phyloP scores from a whole-genome alignment of 1,140 invertebrate genomes.

The Eupristina koningsbergeri region DNA sequence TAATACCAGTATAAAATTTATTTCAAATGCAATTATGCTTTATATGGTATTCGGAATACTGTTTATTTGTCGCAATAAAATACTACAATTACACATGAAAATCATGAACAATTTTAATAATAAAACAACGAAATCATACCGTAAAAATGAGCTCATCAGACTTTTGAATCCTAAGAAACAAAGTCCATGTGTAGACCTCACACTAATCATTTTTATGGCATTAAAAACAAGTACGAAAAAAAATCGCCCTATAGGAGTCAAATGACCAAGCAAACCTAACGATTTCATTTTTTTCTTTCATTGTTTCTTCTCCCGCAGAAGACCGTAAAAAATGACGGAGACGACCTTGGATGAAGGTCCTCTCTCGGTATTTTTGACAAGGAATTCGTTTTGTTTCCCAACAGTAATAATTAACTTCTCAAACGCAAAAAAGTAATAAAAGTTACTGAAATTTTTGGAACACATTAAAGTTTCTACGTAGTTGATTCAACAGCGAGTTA shows the following conservation, averaged over 20 bases:
- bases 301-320: constrained; percentile 23
- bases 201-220: constrained; percentile 43
- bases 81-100: not conserved
- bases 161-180: constrained; percentile 28
- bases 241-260: constrained; percentile 22
- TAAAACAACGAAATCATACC: constrained; percentile 18
- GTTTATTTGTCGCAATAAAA: too few species aligned
- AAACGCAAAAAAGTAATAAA: constrained; percentile 38
- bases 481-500: not conserved
- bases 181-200: not conserved
- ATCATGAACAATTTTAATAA: constrained; percentile 14
- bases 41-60: too few species aligned
- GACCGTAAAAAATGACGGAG: constrained; percentile 29
- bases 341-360: constrained; percentile 41
- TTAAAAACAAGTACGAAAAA: constrained; percentile 13
- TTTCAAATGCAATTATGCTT: too few species aligned
- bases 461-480: constrained; percentile 15
- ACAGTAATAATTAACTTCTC: constrained; percentile 33
- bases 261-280: constrained; percentile 29
- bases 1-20: too few species aligned
- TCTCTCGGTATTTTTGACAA: constrained; percentile 28
- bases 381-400: constrained; percentile 15
- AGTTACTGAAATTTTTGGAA: constrained; percentile 36
- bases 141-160: constrained; percentile 40
- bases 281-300: constrained; percentile 35